Percentiles rank a stretch among this genome's conserved stretches.
Conservation (phyloP, 2,113 vertebrate species). For the Sebastes schlegelii region DNA sequence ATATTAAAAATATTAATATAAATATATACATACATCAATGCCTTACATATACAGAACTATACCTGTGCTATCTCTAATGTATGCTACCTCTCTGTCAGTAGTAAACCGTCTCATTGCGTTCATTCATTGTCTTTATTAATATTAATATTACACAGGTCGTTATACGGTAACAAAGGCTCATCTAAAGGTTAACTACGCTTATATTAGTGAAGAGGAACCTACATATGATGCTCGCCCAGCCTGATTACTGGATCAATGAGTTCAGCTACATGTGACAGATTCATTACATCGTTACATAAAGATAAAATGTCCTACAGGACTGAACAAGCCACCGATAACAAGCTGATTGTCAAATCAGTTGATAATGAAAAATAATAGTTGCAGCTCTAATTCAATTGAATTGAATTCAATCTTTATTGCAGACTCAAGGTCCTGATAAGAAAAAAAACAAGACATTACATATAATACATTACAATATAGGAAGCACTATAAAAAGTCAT, state of each 20-base stretch:
- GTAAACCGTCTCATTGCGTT: neutral
- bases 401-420: too few relatives aligned
- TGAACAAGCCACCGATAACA: neutral
- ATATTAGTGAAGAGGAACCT: neutral
- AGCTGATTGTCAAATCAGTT: neutral
- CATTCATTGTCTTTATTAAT: neutral
- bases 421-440: too few relatives aligned
- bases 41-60: too few relatives aligned
- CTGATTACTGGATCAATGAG: fast-evolving
- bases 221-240: neutral
- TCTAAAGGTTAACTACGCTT: neutral
- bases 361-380: neutral
- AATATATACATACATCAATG: too few relatives aligned
- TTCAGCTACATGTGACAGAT: neutral
- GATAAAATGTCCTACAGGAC: fast-evolving
- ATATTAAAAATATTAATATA: too few relatives aligned
- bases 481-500: too few relatives aligned
- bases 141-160: too few relatives aligned
- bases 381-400: neutral
- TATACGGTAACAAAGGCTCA: neutral
- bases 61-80: too few relatives aligned
- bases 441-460: too few relatives aligned
- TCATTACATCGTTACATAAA: neutral
- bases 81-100: too few relatives aligned
- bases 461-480: too few relatives aligned